phyloP scores from a whole-genome alignment of 1,140 invertebrate genomes.

The Galendromus occidentalis region DNA sequence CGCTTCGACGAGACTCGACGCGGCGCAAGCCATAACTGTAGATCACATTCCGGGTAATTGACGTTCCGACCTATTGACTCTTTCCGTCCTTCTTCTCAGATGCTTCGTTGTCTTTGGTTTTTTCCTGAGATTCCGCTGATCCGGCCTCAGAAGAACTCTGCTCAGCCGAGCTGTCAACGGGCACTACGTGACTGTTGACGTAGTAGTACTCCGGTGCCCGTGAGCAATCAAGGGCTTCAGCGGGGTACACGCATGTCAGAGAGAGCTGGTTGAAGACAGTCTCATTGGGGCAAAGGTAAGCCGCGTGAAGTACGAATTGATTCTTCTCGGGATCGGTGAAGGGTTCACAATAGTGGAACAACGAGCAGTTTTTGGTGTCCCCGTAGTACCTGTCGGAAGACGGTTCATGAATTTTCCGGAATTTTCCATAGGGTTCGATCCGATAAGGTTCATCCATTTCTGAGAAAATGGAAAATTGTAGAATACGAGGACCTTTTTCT shows the following conservation, averaged over 20 bases:
- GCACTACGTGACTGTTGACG: constrained; percentile 14
- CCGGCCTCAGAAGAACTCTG: neutral
- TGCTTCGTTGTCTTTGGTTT: neutral
- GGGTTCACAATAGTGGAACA: constrained; percentile 16
- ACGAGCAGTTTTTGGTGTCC: constrained; percentile 15
- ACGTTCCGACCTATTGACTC: neutral
- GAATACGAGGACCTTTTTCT: neutral
- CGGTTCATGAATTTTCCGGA: neutral
- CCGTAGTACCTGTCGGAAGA: constrained; percentile 13
- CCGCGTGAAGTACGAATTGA: constrained; percentile 16
- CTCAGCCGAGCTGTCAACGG: constrained; percentile 1
- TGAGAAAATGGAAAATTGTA: no score
- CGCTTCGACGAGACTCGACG: no score
- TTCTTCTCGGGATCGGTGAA: constrained; percentile 12
- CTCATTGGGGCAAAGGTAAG: constrained; percentile 20
- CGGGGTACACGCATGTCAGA: constrained; percentile 23
- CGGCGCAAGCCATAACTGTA: no score
- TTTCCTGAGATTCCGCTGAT: neutral
- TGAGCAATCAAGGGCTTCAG: constrained; percentile 29
- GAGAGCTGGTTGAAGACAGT: constrained; percentile 21
- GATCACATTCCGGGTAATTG: no score
- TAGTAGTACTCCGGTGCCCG: constrained; percentile 24
- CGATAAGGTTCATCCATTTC: no score
- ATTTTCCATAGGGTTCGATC: no score
- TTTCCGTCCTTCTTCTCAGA: neutral